A percentile compares a stretch with the other conserved stretches of the same genome.
Evolutionary conservation across 2,888 invertebrate genomes (phyloP).

Genomic region (Drosophila fungiperda): DNA sequence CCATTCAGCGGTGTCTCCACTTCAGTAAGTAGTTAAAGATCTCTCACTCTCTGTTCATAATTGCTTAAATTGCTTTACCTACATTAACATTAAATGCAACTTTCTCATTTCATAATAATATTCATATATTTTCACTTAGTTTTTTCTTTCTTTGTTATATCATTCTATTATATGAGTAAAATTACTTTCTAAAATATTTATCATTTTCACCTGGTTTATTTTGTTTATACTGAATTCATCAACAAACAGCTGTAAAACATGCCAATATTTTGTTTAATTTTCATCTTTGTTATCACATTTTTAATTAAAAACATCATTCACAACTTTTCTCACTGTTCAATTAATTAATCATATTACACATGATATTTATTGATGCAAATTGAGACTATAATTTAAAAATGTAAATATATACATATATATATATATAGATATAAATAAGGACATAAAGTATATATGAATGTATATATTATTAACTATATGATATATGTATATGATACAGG

Average conservation of each 20-base stretch:
- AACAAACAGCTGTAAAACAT: neutral
- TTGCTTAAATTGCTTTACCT: neutral
- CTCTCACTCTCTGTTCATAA: conserved; percentile 35
- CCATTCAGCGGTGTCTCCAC: conserved; percentile 61
- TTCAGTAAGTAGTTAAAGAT: conserved; percentile 82
- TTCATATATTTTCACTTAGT: neutral
- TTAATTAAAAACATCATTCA: neutral
- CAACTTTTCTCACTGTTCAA: neutral
- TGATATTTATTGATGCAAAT: neutral
- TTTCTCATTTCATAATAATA: neutral
- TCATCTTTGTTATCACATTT: neutral
- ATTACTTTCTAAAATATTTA: neutral
- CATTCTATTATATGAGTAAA: neutral
- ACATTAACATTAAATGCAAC: conserved; percentile 10
- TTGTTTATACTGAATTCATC: neutral
- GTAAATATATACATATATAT: neutral
- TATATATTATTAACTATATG: no score
- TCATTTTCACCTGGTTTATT: neutral
- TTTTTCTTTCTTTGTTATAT: neutral
- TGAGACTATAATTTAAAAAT: neutral
- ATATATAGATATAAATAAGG: no score
- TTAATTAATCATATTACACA: neutral
- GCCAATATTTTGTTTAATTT: neutral
- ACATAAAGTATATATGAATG: no score
- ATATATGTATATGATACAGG: no score